Percentiles rank a stretch among this genome's conserved stretches.
These are phyloP conservation scores for Copidosoma aretas DNA, from an alignment of 2,888 invertebrate genomes.

Conservation along the genomic window DNA sequence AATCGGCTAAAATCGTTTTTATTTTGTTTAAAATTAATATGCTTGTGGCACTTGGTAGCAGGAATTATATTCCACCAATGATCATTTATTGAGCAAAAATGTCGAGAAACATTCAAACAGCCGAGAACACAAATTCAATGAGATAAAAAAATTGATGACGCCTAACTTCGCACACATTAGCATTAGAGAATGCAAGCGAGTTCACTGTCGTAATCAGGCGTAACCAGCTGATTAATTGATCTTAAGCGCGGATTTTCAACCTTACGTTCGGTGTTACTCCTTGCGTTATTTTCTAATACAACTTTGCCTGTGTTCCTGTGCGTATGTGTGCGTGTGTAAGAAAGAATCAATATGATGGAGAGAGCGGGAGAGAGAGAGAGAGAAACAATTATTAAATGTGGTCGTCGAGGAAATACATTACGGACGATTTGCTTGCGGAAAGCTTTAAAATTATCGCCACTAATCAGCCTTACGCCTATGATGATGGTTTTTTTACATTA, in stretches of 20 bases:
- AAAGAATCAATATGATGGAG: background rate
- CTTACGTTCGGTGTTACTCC: background rate
- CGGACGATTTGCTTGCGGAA: no score
- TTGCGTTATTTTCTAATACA: background rate
- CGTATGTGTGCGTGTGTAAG: background rate
- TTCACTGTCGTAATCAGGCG: background rate
- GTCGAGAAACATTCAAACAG: no score
- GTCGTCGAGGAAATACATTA: no score
- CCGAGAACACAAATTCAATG: background rate
- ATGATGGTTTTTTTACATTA: no score
- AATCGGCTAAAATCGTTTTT: no score
- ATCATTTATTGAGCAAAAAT: no score
- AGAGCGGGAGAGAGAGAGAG: background rate
- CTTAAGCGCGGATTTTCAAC: background rate
- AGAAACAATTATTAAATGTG: background rate
- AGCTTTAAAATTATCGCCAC: no score
- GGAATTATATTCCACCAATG: no score
- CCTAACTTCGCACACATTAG: background rate
- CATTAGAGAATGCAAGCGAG: background rate
- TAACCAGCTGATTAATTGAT: slow-evolving; percentile 12
- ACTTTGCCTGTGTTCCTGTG: background rate
- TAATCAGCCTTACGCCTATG: no score
- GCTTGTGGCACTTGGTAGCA: no score
- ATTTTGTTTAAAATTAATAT: no score
- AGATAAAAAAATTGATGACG: background rate